These are phyloP conservation scores for Actinostola sp. DNA, from an alignment of 92 coral and sea anemone species.

Conservation along the genomic window DNA sequence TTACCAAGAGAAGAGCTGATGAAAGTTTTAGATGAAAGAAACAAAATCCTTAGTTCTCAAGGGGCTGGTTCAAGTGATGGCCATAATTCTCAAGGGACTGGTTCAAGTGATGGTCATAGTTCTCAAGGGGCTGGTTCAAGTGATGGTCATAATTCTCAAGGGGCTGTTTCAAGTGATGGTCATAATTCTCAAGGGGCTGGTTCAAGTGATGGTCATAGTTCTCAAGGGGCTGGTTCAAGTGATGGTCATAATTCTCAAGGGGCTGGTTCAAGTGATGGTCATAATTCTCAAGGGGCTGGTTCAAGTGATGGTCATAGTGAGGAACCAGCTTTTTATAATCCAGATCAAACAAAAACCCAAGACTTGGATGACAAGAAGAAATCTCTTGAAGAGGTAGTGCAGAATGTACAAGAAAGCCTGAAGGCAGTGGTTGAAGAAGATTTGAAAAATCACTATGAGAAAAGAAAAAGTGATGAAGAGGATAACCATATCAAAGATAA, in stretches of 20 bases:
- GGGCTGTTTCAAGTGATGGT: neutral
- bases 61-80: neutral
- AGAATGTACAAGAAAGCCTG: constrained; percentile 25
- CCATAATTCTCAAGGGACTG: constrained; percentile 6
- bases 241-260: neutral
- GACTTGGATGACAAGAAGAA: constrained; percentile 2
- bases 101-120: neutral
- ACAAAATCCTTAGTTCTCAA: constrained; percentile 14
- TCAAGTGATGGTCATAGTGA: neutral
- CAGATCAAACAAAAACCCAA: constrained; percentile 1
- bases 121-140: constrained; percentile 8
- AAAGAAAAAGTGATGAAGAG: neutral
- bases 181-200: no score
- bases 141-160: constrained; percentile 10
- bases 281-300: constrained; percentile 12
- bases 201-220: no score
- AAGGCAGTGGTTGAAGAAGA: constrained; percentile 39
- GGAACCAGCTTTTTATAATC: neutral
- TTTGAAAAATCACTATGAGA: constrained; percentile 5
- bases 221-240: constrained; percentile 6
- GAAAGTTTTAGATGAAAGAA: constrained; percentile 24
- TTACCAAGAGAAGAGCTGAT: constrained; percentile 27
- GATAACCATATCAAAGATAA: neutral
- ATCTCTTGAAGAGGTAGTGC: constrained; percentile 24
- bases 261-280: no score